Conservation (phyloP, 2,797 vertebrate genomes). For the Lindbergichthys nudifrons region DNA sequence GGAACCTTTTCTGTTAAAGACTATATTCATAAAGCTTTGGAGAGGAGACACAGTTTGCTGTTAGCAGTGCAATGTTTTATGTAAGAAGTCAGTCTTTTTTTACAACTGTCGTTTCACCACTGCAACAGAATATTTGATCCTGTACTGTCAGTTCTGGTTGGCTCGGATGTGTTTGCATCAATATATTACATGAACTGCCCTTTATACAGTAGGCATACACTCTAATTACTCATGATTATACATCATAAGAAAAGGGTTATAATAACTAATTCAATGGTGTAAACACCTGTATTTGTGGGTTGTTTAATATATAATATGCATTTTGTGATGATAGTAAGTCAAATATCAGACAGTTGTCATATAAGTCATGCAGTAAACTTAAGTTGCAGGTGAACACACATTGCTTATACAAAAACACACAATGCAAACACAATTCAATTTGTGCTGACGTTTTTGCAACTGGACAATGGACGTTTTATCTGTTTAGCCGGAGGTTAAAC, state of each 20-base stretch:
- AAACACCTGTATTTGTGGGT: neutral
- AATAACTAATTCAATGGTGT: neutral
- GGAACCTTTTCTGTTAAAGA: too few species aligned
- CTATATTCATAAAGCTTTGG: neutral
- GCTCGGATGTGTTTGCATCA: neutral
- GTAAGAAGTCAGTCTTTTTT: neutral
- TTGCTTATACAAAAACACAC: neutral
- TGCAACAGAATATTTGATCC: neutral
- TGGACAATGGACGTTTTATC: constrained; percentile 1
- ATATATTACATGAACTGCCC: neutral
- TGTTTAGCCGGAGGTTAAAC: constrained; percentile 16
- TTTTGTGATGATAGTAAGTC: too few species aligned
- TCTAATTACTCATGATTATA: neutral
- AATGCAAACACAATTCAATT: neutral
- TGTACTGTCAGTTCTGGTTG: neutral
- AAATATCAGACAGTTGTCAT: neutral
- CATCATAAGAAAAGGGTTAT: neutral
- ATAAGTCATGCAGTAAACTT: neutral
- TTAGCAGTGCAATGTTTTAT: neutral
- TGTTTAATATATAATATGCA: neutral
- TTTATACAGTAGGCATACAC: neutral
- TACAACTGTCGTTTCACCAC: neutral
- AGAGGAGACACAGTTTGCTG: neutral
- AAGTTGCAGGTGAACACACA: neutral
- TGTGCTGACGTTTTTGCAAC: constrained; percentile 5